Base-by-base conservation (phyloP, 2,888 invertebrate species). In the Anthrax anthrax region DNA sequence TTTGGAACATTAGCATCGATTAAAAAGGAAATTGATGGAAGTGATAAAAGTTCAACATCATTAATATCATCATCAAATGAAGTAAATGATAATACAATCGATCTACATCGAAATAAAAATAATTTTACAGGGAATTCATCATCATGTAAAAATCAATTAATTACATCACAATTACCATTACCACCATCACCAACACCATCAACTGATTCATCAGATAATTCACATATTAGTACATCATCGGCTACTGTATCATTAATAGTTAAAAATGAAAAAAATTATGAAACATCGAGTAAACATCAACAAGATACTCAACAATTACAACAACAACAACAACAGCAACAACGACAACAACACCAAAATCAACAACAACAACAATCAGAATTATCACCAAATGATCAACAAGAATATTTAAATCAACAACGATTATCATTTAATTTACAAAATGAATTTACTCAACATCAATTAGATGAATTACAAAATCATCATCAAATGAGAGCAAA, bases 401-500 rank as follows among this genome's bases (percentile, higher is more conserved):
- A 49, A 44, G 3, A 3, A 32, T 12, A 12, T 32, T 9, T 12
- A 32, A 54, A 58, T 16, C 57, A 59, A 6, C 58, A 60, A 14
- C 58, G 63, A 2, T 61, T 62, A 13, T 60, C 61, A 37, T 63
- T 61, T 51, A 39, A 38, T 40, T 44, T 48, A 29, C 29, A 32
- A 12, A 32, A 32, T 12, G 29, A 32, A 32, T 23, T 23, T 23
- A 43, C 46, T 23, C 56, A 62, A 50, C 62, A 63, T 43, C 63
- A 62, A 54, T 58, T 62, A 8, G 60, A 62, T 32, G 63, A 64
- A 37, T 60, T 60, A 37, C 62, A 60, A 60, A 58, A 57, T 47
- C 69, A 69, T 55, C 66, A 65, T 51, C 61, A 63, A 45, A 61
- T 63, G 58, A 62, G 62, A 54, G 62, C 64, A 47, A 71, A 72